Evolutionary conservation across 2,888 invertebrate genomes (phyloP).

Genomic region (Aethes cnicana): DNA sequence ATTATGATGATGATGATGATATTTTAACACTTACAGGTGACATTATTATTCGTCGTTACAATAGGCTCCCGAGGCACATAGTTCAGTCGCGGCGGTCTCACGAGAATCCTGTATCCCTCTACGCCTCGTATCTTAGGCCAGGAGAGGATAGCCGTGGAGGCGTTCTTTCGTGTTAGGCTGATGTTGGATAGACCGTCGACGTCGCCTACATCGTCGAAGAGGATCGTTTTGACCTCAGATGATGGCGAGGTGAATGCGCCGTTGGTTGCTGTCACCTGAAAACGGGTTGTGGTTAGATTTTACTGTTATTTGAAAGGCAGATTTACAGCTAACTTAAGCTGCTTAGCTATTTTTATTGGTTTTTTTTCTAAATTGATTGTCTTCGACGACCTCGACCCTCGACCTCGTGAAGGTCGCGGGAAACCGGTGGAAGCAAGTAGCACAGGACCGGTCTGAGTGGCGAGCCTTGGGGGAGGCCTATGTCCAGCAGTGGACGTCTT

Average conservation of each 20-base stretch:
- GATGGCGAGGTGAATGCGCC: slow-evolving; percentile 81
- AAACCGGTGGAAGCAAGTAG: too few species aligned
- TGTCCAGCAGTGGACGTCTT: too few species aligned
- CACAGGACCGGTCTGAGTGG: too few species aligned
- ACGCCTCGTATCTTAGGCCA: slow-evolving; percentile 84
- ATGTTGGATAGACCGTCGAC: slow-evolving; percentile 84
- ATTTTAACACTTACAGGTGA: slow-evolving; percentile 75
- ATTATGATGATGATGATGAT: too few species aligned
- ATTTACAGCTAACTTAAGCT: too few species aligned
- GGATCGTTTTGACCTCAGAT: slow-evolving; percentile 82
- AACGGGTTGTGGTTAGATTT: too few species aligned
- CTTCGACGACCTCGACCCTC: too few species aligned
- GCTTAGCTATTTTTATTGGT: too few species aligned
- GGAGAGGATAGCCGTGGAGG: slow-evolving; percentile 77
- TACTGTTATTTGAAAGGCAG: too few species aligned
- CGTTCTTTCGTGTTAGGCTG: slow-evolving; percentile 68
- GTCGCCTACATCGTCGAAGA: slow-evolving; percentile 85
- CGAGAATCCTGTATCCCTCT: slow-evolving; percentile 82
- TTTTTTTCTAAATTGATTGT: too few species aligned
- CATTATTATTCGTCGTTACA: slow-evolving; percentile 65
- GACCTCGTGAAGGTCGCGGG: too few species aligned
- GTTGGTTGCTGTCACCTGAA: slow-evolving; percentile 86
- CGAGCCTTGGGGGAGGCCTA: too few species aligned
- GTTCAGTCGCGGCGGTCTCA: slow-evolving; percentile 66
- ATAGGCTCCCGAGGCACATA: slow-evolving; percentile 79